These are phyloP conservation scores for Melanerpes aurifrons DNA, from an alignment of 2,113 vertebrate genomes.

Conservation along the genomic window DNA sequence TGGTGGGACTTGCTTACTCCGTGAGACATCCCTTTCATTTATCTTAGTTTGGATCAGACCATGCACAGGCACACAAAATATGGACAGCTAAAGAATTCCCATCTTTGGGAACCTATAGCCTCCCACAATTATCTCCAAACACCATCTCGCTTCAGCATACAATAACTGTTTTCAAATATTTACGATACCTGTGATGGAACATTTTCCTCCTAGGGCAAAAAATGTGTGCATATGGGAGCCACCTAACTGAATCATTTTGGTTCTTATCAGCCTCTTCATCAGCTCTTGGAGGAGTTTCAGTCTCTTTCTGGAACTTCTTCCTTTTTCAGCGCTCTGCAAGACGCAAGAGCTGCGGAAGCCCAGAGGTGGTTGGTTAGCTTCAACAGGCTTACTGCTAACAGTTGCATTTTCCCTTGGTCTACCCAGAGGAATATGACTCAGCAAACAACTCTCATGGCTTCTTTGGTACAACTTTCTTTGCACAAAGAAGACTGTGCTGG, in stretches of 20 bases:
- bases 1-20: neutral
- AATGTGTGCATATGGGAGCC: neutral
- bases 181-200: neutral
- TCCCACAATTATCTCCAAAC: neutral
- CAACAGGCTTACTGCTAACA: neutral
- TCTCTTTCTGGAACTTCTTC: conserved; percentile 13
- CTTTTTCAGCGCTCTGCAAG: neutral
- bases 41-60: neutral
- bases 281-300: neutral
- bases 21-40: neutral
- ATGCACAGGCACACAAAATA: neutral
- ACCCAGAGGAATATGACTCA: neutral
- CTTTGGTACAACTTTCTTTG: neutral
- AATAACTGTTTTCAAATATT: neutral
- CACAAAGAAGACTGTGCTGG: neutral
- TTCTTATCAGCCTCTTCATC: neutral
- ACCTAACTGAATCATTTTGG: neutral
- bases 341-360: neutral
- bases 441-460: neutral
- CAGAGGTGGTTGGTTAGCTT: neutral
- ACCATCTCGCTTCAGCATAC: neutral
- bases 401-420: neutral
- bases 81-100: neutral
- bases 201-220: neutral
- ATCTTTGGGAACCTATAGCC: neutral